Conservation (phyloP, 2,113 vertebrate species). For the Plotosus lineatus region DNA sequence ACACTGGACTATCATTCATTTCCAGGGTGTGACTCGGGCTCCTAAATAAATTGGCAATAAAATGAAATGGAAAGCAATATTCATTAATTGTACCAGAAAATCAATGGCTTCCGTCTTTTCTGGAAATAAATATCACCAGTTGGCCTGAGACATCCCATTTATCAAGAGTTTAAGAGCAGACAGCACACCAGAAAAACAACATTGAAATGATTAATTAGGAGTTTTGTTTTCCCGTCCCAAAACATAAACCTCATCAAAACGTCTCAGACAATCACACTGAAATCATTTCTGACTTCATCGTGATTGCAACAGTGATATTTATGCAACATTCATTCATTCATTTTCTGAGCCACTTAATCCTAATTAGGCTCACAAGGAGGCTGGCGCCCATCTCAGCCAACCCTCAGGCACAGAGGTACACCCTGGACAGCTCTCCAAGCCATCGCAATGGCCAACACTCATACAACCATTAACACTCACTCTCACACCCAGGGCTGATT, state of each 20-base stretch:
- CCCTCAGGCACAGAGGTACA: too few relatives aligned
- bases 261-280: background rate
- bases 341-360: too few relatives aligned
- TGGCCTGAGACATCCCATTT: background rate
- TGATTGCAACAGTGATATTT: background rate
- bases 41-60: conserved; percentile 21
- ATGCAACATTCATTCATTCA: too few relatives aligned
- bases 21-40: background rate
- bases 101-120: background rate
- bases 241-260: background rate
- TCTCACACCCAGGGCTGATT: too few relatives aligned
- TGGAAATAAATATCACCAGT: conserved; percentile 4
- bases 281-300: background rate
- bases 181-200: background rate
- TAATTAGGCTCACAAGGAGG: too few relatives aligned
- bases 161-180: background rate
- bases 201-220: background rate
- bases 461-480: too few relatives aligned
- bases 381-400: too few relatives aligned
- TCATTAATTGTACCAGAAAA: background rate
- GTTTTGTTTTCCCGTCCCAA: background rate
- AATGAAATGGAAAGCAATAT: background rate
- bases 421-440: too few relatives aligned
- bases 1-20: background rate
- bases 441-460: too few relatives aligned